Conservation (phyloP, 2,797 vertebrate genomes). For the Acanthopagrus latus region DNA sequence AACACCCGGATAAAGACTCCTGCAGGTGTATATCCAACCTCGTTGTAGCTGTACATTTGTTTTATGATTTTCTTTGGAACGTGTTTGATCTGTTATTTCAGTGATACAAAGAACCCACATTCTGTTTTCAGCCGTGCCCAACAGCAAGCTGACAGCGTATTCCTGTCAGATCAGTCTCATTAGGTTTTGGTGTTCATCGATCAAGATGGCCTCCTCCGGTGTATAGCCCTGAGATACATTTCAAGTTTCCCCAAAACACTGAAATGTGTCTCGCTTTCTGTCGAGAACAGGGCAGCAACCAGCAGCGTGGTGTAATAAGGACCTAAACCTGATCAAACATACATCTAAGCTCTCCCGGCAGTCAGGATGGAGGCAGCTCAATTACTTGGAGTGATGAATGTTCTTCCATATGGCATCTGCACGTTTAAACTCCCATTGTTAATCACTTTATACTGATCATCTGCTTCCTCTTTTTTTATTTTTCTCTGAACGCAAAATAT, state of each 20-base stretch:
- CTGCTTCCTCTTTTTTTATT: constrained; percentile 4
- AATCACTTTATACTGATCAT: constrained; percentile 16
- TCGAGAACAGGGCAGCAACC: neutral
- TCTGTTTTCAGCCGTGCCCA: neutral
- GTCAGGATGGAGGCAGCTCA: neutral
- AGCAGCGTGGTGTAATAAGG: constrained; percentile 3
- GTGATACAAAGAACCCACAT: constrained; percentile 5
- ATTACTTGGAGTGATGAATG: constrained; percentile 23
- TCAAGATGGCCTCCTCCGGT: neutral
- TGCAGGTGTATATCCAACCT: neutral
- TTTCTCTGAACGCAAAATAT: neutral
- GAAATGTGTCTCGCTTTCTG: neutral
- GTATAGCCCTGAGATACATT: neutral
- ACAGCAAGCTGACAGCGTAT: neutral
- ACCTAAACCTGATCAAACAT: constrained; percentile 43
- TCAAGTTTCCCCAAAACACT: constrained; percentile 5
- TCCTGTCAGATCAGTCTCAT: constrained; percentile 6
- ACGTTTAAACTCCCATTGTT: constrained; percentile 5
- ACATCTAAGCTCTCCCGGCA: constrained; percentile 31
- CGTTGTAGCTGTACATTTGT: neutral
- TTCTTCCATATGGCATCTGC: constrained; percentile 5
- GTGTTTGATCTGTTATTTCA: constrained; percentile 1
- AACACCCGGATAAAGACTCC: neutral
- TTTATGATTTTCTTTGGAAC: neutral
- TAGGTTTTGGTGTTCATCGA: constrained; percentile 10